Conservation (phyloP, 2,888 invertebrate species). For the Automeris io region DNA sequence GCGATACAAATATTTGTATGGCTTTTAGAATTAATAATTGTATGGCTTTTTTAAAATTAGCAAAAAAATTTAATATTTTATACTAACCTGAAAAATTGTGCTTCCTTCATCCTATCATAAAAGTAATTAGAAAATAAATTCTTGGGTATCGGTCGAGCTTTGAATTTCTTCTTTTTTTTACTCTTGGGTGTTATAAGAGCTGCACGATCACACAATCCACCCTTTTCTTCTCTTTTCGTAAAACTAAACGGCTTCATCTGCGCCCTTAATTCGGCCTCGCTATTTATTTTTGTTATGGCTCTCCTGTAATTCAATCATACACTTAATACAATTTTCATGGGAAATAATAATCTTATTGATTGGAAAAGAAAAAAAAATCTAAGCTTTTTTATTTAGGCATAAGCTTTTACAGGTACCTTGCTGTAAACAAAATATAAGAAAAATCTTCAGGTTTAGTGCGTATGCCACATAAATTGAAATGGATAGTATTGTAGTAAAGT, state of each 20-base stretch:
- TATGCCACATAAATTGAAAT: too few species aligned
- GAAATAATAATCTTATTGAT: too few species aligned
- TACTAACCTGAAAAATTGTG: constrained; percentile 81
- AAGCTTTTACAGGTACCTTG: too few species aligned
- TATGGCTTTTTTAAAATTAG: too few species aligned
- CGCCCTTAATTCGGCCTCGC: constrained; percentile 78
- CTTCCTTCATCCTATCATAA: constrained; percentile 83
- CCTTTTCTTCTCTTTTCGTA: constrained; percentile 76
- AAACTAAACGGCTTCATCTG: constrained; percentile 82
- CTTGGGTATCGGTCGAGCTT: constrained; percentile 82
- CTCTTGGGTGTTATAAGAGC: constrained; percentile 43
- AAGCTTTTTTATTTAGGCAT: too few species aligned
- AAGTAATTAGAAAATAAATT: constrained; percentile 83
- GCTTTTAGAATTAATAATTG: too few species aligned
- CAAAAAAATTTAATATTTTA: background rate
- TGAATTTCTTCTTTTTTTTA: constrained; percentile 76
- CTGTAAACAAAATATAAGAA: too few species aligned
- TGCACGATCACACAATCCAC: constrained; percentile 57
- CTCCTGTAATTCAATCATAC: constrained; percentile 66
- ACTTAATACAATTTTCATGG: too few species aligned
- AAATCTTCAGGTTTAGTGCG: too few species aligned
- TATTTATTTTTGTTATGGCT: constrained; percentile 76
- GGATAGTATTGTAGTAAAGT: too few species aligned
- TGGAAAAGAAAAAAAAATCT: too few species aligned
- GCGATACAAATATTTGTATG: too few species aligned